Conservation (phyloP, 2,113 vertebrate species). For the Bolborhynchus lineola region DNA sequence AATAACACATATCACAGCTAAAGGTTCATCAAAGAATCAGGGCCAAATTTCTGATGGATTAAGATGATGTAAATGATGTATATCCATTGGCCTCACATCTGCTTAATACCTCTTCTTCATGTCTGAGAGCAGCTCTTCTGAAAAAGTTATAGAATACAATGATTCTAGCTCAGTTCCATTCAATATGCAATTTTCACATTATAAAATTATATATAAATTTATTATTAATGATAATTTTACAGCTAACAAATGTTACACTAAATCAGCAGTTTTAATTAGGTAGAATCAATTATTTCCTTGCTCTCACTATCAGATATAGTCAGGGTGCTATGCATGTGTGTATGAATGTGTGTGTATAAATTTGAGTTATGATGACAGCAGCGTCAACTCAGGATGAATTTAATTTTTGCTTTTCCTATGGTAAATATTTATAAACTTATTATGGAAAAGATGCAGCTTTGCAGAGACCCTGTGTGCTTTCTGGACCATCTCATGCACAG, state of each 20-base stretch:
- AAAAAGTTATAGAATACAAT: conserved; percentile 49
- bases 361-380: conserved; percentile 31
- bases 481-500: not conserved
- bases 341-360: not conserved
- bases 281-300: conserved; percentile 42
- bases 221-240: conserved; percentile 51
- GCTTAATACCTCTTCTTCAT: conserved; percentile 44
- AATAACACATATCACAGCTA: conserved; percentile 4
- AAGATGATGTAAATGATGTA: conserved; percentile 15
- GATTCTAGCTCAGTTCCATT: conserved; percentile 24
- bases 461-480: conserved; percentile 3
- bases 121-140: conserved; percentile 46
- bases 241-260: conserved; percentile 33
- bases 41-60: conserved; percentile 11
- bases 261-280: conserved; percentile 72
- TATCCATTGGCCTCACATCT: conserved; percentile 46
- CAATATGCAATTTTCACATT: conserved; percentile 25
- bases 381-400: conserved; percentile 21
- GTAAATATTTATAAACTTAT: conserved; percentile 61
- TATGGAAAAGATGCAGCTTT: not conserved
- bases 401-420: conserved; percentile 29
- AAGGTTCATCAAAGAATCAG: conserved; percentile 29
- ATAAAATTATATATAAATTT: conserved; percentile 21
- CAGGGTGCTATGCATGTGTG: not conserved
- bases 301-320: conserved; percentile 50